Percentiles rank a stretch among this genome's conserved stretches.
These are phyloP conservation scores for Tetranychus cinnabarinus DNA, from an alignment of 1,140 invertebrate genomes.

Conservation along the genomic window DNA sequence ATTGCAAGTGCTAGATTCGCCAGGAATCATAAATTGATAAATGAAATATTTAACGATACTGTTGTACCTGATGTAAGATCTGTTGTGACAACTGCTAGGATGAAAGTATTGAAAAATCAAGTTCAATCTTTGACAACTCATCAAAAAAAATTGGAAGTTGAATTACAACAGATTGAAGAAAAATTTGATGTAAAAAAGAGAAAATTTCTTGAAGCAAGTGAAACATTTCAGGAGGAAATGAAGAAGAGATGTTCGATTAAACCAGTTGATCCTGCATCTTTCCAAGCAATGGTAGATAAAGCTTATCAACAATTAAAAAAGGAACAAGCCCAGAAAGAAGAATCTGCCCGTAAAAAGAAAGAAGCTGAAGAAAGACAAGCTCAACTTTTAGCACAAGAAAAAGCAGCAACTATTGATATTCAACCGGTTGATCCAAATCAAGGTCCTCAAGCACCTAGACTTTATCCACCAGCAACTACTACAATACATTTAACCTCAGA, in stretches of 20 bases:
- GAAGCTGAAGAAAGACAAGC: not conserved
- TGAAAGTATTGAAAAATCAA: constrained; percentile 74
- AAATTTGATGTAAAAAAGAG: constrained; percentile 88
- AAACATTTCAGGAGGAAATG: constrained; percentile 73
- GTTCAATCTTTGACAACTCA: constrained; percentile 90
- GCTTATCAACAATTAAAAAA: constrained; percentile 48
- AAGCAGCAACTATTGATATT: not conserved
- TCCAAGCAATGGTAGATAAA: constrained; percentile 64
- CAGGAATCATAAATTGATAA: constrained; percentile 80
- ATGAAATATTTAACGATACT: constrained; percentile 85
- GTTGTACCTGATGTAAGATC: constrained; percentile 74
- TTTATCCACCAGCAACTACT: not conserved
- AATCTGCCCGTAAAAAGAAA: not conserved
- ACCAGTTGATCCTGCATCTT: constrained; percentile 69
- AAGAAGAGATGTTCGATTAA: constrained; percentile 80
- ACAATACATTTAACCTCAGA: not conserved
- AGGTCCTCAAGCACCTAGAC: not conserved
- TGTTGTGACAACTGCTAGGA: constrained; percentile 41
- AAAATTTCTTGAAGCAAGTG: constrained; percentile 86
- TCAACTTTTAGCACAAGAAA: not conserved
- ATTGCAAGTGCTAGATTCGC: constrained; percentile 74
- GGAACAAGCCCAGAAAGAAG: constrained; percentile 13
- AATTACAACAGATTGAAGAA: constrained; percentile 84
- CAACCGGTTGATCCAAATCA: not conserved
- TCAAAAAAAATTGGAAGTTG: constrained; percentile 84